Base-by-base conservation (phyloP, 2,888 invertebrate genomes). In the Oscheius sp. region DNA sequence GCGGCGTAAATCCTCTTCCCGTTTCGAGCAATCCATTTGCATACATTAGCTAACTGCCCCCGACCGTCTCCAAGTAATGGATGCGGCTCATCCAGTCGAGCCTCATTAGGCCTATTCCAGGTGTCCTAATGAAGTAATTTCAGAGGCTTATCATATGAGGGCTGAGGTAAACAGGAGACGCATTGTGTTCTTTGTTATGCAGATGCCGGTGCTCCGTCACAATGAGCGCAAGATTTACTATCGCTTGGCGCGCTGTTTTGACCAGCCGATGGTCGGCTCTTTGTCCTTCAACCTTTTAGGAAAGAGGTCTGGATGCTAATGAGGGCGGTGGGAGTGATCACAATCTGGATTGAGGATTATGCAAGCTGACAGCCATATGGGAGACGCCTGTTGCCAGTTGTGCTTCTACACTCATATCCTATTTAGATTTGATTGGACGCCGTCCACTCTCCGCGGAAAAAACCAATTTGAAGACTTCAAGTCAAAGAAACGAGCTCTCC, bases 21-120 rank as follows among this genome's bases (percentile, higher is more conserved):
- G 32, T 32, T 21, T 33, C 29, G 48, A 42, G 63, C 63, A 68
- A 68, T 55, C 68, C 68, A 68, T 68, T 68, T 68, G 55, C 68
- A 68, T 68, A 68, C 68, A 68, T 68, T 68, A 68, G 68, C 68
- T 68, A 68, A 63, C 63, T 47, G 63, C 21, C 47, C 21, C 42
- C 47, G 50, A 68, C 55, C 53, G 63, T 63, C 21, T n/a, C 50
- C 59, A 29, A 62, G 62, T 62, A 62, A 62, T 62, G 47, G 62
- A 37, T 29, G 21, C 21, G 21, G 21, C 21, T 21, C 21, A 21
- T 21, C 21, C 42, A 42, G 42, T 42, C 4, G 4, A 42, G 42
- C 42, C 42, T 42, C 42, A 7, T 42, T 42, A 42, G 7, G 42
- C 0, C 42, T 42, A 42, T 42, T 42, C 42, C 42, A 42, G 42